Conservation (phyloP, 2,888 invertebrate species). For the Hoplodrina ambigua region DNA sequence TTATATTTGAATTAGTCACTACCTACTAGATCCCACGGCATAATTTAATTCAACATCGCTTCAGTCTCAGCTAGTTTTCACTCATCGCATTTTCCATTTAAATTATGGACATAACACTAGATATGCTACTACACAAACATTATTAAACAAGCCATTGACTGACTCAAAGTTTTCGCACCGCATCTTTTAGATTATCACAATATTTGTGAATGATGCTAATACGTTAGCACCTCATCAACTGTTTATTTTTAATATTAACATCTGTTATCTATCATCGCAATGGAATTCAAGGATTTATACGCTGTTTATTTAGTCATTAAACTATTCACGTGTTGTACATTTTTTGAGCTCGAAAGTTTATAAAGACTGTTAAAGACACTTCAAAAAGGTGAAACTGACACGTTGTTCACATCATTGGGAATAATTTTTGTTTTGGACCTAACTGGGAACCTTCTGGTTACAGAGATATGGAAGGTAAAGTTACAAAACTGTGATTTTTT, state of each 20-base stretch:
- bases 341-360: slow-evolving; percentile 1
- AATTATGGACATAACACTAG: slow-evolving; percentile 19
- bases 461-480: no score
- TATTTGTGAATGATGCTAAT: slow-evolving; percentile 30
- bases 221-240: slow-evolving; percentile 12
- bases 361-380: neutral
- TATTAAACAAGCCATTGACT: slow-evolving; percentile 27
- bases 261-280: slow-evolving; percentile 25
- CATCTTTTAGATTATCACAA: slow-evolving; percentile 36
- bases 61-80: neutral
- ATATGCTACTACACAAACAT: slow-evolving; percentile 27
- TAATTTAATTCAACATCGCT: neutral
- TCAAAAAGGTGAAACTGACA: no score
- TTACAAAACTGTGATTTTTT: no score
- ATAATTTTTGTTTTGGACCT: no score
- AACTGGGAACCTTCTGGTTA: no score
- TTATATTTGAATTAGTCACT: no score
- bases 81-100: slow-evolving; percentile 14
- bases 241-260: slow-evolving; percentile 35
- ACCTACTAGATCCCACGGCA: neutral
- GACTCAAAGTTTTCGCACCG: slow-evolving; percentile 20
- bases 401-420: no score
- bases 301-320: slow-evolving; percentile 20
- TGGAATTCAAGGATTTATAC: slow-evolving; percentile 31
- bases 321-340: neutral